These are phyloP conservation scores for Aspidiotus destructor DNA, from an alignment of 2,888 invertebrate species.

Conservation along the genomic window DNA sequence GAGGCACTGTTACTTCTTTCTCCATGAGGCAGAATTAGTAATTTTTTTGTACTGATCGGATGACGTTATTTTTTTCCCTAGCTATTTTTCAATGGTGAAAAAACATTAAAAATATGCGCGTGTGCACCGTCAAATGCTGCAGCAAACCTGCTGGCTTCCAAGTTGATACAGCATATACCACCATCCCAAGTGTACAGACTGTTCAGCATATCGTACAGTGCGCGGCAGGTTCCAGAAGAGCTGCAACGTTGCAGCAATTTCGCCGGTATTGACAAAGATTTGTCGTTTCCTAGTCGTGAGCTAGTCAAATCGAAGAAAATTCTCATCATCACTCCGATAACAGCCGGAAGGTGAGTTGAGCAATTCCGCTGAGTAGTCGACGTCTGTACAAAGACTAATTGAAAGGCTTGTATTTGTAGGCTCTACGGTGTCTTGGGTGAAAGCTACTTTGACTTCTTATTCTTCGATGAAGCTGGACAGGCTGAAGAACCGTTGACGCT, in stretches of 20 bases:
- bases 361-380: not conserved
- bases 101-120: slow-evolving; percentile 43
- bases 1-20: too few species aligned
- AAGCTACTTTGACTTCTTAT: slow-evolving; percentile 52
- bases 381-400: not conserved
- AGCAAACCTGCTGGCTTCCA: slow-evolving; percentile 55
- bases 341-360: slow-evolving; percentile 45
- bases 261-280: slow-evolving; percentile 38
- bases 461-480: slow-evolving; percentile 69
- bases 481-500: slow-evolving; percentile 59
- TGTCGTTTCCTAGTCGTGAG: slow-evolving; percentile 43
- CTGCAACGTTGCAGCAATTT: slow-evolving; percentile 39
- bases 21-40: not conserved
- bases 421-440: slow-evolving; percentile 2
- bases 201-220: slow-evolving; percentile 38
- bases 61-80: slow-evolving; percentile 8
- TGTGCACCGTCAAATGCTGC: slow-evolving; percentile 64
- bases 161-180: slow-evolving; percentile 42
- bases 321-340: slow-evolving; percentile 54
- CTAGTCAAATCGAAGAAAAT: slow-evolving; percentile 49
- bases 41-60: too few species aligned
- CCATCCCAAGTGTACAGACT: slow-evolving; percentile 44
- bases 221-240: slow-evolving; percentile 34
- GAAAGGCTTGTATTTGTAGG: not conserved
- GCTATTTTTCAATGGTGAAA: not conserved